phyloP scores from a whole-genome alignment of 1,140 invertebrate genomes.

The Bombus sylvicola region DNA sequence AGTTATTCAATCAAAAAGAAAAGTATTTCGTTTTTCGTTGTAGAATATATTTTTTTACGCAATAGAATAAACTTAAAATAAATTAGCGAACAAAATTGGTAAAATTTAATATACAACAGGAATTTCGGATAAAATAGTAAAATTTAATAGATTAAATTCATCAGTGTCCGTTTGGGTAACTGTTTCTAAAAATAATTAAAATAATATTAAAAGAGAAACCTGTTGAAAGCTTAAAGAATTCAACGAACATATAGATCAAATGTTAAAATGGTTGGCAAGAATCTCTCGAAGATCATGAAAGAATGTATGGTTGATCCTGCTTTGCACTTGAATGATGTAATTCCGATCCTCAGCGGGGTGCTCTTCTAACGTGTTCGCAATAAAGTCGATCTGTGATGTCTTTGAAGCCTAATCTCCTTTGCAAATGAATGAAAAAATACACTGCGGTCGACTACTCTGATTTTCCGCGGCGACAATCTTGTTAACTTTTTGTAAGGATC shows the following conservation, averaged over 20 bases:
- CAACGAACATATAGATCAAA: not conserved
- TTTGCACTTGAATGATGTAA: constrained; percentile 73
- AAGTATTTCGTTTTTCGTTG: too few species aligned
- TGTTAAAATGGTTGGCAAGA: constrained; percentile 5
- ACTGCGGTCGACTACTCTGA: constrained; percentile 27
- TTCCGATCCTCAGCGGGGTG: constrained; percentile 29
- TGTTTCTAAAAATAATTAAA: too few species aligned
- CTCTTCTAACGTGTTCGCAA: constrained; percentile 19
- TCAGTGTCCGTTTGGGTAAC: too few species aligned
- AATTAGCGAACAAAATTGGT: not conserved
- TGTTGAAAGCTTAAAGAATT: not conserved
- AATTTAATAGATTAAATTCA: too few species aligned
- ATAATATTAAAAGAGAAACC: not conserved
- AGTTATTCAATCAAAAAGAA: not conserved
- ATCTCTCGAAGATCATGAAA: constrained; percentile 13
- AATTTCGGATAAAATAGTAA: not conserved
- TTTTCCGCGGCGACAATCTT: constrained; percentile 61
- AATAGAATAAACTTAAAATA: not conserved
- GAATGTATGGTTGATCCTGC: constrained; percentile 44
- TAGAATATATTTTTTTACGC: too few species aligned
- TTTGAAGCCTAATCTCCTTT: constrained; percentile 41
- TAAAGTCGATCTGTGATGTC: constrained; percentile 24
- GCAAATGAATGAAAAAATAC: constrained; percentile 60
- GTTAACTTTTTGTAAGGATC: constrained; percentile 61
- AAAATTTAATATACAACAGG: not conserved